Conservation (phyloP, 2,113 vertebrate species). For the Gallinago undulata region DNA sequence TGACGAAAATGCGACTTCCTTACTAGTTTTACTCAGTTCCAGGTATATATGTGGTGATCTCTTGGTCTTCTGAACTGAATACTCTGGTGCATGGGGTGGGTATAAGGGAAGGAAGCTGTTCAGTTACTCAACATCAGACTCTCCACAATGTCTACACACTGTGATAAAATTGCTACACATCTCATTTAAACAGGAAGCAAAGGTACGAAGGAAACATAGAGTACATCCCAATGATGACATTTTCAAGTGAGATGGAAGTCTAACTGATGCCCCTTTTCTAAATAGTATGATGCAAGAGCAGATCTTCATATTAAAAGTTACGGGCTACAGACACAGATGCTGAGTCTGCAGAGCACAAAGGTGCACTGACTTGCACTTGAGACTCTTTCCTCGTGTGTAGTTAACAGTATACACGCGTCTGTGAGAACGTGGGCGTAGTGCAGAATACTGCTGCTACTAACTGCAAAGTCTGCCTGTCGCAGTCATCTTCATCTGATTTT, state of each 20-base stretch:
- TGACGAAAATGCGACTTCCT: background rate
- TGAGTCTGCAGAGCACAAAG: background rate
- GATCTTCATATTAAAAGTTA: background rate
- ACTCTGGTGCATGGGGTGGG: background rate
- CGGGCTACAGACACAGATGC: background rate
- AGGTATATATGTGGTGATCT: background rate
- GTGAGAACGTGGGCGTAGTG: no score
- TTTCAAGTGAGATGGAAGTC: background rate
- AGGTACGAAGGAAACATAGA: background rate
- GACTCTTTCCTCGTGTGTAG: background rate
- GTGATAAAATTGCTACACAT: background rate
- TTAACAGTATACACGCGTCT: accelerated
- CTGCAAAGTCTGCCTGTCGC: background rate
- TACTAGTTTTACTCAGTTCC: background rate
- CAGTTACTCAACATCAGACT: background rate
- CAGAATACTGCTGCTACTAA: background rate
- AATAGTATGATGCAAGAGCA: background rate
- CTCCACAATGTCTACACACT: background rate
- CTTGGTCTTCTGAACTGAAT: background rate
- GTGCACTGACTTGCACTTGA: background rate
- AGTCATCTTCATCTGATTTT: background rate
- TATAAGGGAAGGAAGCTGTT: background rate
- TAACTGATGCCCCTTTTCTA: background rate
- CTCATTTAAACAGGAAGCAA: background rate
- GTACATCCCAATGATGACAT: background rate